Percentiles rank a stretch among this genome's conserved stretches.
phyloP scores from a whole-genome alignment of 2,888 invertebrate species.

The Germaria angustata region DNA sequence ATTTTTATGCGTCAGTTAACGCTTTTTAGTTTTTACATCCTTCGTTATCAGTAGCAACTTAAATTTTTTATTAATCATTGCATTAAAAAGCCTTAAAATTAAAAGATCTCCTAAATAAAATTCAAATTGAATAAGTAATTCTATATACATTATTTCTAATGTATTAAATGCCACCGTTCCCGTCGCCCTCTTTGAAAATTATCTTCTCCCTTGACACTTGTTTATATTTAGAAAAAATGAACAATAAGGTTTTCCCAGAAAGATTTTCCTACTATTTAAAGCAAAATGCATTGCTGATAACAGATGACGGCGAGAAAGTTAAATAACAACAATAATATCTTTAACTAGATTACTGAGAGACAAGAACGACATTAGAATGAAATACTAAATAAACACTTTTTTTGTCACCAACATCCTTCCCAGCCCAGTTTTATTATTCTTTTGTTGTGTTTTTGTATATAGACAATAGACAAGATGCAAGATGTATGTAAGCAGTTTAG shows the following conservation, averaged over 20 bases:
- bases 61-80: no score
- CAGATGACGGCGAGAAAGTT: background rate
- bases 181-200: background rate
- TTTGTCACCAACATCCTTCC: background rate
- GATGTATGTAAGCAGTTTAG: slow-evolving; percentile 10
- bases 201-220: background rate
- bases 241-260: slow-evolving; percentile 9
- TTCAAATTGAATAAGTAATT: no score
- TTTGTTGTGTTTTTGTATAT: background rate
- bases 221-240: background rate
- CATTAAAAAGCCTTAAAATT: no score
- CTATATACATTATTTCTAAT: no score
- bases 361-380: slow-evolving; percentile 59
- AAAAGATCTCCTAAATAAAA: no score
- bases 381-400: slow-evolving; percentile 41
- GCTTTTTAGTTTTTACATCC: no score
- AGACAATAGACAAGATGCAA: slow-evolving; percentile 42
- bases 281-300: background rate
- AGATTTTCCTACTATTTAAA: background rate
- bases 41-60: no score
- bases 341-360: slow-evolving; percentile 62
- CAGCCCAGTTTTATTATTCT: background rate
- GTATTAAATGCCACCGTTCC: background rate
- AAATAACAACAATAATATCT: slow-evolving; percentile 45
- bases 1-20: no score